Evolutionary conservation across 1,140 invertebrate genomes (phyloP).

Genomic region (Drosophila sp.): DNA sequence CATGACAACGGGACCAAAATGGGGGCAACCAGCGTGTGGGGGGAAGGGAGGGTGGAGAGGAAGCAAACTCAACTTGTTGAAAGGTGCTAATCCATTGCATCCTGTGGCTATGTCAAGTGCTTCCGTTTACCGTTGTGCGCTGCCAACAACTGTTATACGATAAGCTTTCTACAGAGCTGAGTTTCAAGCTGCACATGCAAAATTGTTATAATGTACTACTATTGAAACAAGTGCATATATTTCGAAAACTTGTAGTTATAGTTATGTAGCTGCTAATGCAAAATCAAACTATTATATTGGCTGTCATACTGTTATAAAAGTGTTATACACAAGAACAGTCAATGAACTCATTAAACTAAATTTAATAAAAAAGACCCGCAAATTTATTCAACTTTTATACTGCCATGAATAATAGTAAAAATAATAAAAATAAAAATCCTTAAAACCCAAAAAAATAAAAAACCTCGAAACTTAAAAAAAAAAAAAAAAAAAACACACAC

Average conservation of each 20-base stretch:
- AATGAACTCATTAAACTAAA: background rate
- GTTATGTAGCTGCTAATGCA: background rate
- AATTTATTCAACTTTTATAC: slow-evolving; percentile 13
- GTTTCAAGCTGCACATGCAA: too few relatives aligned
- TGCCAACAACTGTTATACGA: slow-evolving; percentile 17
- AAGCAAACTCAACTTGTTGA: background rate
- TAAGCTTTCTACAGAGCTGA: background rate
- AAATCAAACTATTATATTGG: background rate
- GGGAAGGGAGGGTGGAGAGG: background rate
- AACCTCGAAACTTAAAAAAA: too few relatives aligned
- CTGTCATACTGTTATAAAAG: slow-evolving; percentile 13
- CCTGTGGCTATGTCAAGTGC: slow-evolving; percentile 27
- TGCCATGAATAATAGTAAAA: too few relatives aligned
- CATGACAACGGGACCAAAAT: slow-evolving; percentile 5
- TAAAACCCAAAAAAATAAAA: background rate
- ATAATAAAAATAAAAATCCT: background rate
- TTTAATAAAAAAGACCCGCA: too few relatives aligned
- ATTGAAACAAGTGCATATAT: too few relatives aligned
- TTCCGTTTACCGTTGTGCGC: slow-evolving; percentile 22
- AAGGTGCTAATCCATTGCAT: slow-evolving; percentile 22
- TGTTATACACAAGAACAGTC: background rate
- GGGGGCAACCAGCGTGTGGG: background rate
- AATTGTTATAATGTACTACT: slow-evolving; percentile 7
- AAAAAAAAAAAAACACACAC: too few relatives aligned
- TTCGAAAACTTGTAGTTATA: too few relatives aligned